phyloP scores from a whole-genome alignment of 2,888 invertebrate genomes.

The Agrotis puta region DNA sequence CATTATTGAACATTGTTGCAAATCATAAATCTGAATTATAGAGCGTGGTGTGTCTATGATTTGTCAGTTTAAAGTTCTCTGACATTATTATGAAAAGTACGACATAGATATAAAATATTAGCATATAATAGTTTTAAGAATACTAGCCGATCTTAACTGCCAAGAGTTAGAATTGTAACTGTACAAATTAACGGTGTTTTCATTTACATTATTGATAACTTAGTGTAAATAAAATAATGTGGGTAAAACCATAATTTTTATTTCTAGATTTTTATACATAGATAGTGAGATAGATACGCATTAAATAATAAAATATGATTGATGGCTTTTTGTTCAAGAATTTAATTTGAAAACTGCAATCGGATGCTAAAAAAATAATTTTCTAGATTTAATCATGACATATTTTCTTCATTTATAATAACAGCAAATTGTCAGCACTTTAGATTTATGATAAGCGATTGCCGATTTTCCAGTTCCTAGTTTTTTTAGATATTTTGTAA shows the following conservation, averaged over 20 bases:
- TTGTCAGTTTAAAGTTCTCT: background rate
- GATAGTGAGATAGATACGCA: constrained; percentile 2
- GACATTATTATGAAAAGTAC: too few relatives aligned
- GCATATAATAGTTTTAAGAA: too few relatives aligned
- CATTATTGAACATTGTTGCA: constrained; percentile 21
- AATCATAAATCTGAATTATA: constrained; percentile 21
- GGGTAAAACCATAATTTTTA: background rate
- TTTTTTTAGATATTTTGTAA: too few relatives aligned
- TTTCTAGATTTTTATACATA: background rate
- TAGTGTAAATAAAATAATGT: too few relatives aligned
- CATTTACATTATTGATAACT: too few relatives aligned
- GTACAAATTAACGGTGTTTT: too few relatives aligned
- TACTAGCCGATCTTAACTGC: too few relatives aligned
- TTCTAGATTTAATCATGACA: background rate
- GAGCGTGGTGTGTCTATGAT: background rate
- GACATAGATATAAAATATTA: background rate
- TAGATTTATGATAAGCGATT: background rate
- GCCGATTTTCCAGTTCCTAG: too few relatives aligned
- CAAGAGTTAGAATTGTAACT: too few relatives aligned
- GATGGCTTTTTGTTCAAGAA: background rate
- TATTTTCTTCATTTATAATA: background rate
- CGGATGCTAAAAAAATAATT: background rate
- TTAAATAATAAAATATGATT: constrained; percentile 8
- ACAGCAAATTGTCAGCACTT: background rate
- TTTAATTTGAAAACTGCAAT: background rate